These are phyloP conservation scores for Pangasius macronema DNA, from an alignment of 2,797 vertebrate species.

Conservation along the genomic window DNA sequence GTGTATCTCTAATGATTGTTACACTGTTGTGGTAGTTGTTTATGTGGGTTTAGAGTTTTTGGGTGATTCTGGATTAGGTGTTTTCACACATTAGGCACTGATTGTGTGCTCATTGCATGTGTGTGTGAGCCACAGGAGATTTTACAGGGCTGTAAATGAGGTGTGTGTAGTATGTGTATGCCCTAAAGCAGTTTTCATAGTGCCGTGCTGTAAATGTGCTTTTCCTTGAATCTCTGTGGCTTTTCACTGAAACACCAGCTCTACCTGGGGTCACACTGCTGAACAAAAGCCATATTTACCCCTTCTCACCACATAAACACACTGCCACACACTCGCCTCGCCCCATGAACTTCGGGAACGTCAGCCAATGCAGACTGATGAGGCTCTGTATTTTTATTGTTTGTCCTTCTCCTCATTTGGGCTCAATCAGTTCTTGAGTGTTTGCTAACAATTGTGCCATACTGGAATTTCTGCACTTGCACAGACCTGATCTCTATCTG, in stretches of 20 bases:
- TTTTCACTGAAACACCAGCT: constrained; percentile 67
- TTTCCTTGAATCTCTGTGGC: constrained; percentile 70
- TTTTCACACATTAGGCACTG: constrained; percentile 8
- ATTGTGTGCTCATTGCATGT: constrained; percentile 51
- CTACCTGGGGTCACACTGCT: constrained; percentile 50
- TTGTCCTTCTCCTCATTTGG: constrained; percentile 68
- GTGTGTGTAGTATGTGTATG: constrained; percentile 38
- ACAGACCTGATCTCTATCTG: constrained; percentile 85
- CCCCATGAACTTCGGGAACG: constrained; percentile 37
- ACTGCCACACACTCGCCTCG: not conserved
- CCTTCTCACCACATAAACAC: constrained; percentile 1
- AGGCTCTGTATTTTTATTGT: constrained; percentile 47
- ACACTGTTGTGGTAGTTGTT: constrained; percentile 27
- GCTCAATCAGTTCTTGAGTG: constrained; percentile 76
- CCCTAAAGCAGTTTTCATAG: constrained; percentile 69
- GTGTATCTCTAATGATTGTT: constrained; percentile 48
- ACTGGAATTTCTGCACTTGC: constrained; percentile 87
- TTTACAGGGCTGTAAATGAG: constrained; percentile 54
- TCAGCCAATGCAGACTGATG: constrained; percentile 35
- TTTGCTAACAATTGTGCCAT: constrained; percentile 79
- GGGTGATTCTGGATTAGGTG: not conserved
- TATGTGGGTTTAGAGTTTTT: not conserved
- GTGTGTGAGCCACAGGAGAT: constrained; percentile 55
- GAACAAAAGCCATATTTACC: constrained; percentile 58
- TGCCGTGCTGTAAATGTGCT: constrained; percentile 68